Evolutionary conservation across 2,888 invertebrate genomes (phyloP).

Genomic region (Hypena proboscidalis): DNA sequence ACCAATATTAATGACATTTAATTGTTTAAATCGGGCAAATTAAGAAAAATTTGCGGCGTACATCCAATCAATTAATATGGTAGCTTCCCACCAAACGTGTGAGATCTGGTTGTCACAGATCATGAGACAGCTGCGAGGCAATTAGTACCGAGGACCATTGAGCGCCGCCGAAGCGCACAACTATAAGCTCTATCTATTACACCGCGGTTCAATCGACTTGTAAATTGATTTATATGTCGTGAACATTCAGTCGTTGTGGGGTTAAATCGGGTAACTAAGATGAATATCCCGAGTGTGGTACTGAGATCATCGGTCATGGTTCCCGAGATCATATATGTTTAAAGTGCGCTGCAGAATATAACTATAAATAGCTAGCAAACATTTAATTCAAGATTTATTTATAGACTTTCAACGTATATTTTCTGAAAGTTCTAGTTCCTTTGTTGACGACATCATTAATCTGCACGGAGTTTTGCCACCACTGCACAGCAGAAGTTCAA

Average conservation of each 20-base stretch:
- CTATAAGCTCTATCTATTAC: slow-evolving; percentile 25
- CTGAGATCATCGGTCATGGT: no score
- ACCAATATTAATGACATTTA: slow-evolving; percentile 6
- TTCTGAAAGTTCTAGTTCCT: no score
- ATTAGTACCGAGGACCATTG: slow-evolving; percentile 27
- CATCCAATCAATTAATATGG: slow-evolving; percentile 36
- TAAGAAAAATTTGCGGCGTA: slow-evolving; percentile 35
- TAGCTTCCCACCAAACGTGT: slow-evolving; percentile 25
- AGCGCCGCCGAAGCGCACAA: slow-evolving; percentile 18
- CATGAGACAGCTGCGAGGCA: slow-evolving; percentile 28
- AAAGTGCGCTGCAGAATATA: no score
- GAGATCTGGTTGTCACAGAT: slow-evolving; percentile 30
- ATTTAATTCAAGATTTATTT: no score
- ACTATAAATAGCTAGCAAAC: no score
- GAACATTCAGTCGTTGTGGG: slow-evolving; percentile 1
- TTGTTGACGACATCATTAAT: no score
- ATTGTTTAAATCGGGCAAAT: slow-evolving; percentile 25
- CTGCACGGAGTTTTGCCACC: neutral
- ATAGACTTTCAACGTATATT: no score
- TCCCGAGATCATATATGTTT: no score
- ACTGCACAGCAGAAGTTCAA: slow-evolving; percentile 2
- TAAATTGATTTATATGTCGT: slow-evolving; percentile 37
- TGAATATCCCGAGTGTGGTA: no score
- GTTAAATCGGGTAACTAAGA: slow-evolving; percentile 4
- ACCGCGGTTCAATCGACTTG: slow-evolving; percentile 16